Base-by-base conservation (phyloP, 2,888 invertebrate genomes). In the Hirtodrosophila alboralis region DNA sequence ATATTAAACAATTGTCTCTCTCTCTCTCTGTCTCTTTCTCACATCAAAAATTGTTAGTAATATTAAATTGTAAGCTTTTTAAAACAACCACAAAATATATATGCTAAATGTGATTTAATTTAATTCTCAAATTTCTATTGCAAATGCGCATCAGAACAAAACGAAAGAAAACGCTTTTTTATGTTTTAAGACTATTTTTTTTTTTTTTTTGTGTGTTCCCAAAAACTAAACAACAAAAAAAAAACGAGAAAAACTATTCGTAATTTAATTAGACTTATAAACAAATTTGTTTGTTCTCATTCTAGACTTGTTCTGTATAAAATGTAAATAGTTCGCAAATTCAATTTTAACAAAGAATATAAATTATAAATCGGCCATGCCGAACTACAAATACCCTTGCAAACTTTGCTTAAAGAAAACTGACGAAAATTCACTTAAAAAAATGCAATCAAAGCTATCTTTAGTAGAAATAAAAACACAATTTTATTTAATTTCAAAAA, bases 41-140 rank as follows among this genome's bases (percentile, higher is more conserved):
- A n/a, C n/a, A n/a, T n/a, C n/a, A 34, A 18, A 6, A 44, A 23
- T 1, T 21, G 13, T 37, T 14, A 10, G 12, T 31, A 47, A 18
- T 48, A 14, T 5, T 10, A 47, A 52, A 48, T 2, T 49, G 14
- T 70, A 74, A 61, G 47, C 26, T 34, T 58, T 28, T 23, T 37
- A 61, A 21, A 37, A 38, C 45, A 38, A 45, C 18, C 4, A 36
- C 33, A 12, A 27, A 12, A 57, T 5, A 23, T 5, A 77, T 72
- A 69, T 64, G 79, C 79, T 79, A 69, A 78, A 81, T 79, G 79
- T 79, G 79, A 79, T 79, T 79, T 79, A 79, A 75, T 79, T 79
- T 79, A 79, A 66, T 76, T 79, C 72, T 76, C 65, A 56, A 73
- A n/a, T n/a, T 66, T 75, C 57, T 57, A 49, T 61, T 61, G 58